These are phyloP conservation scores for Pluvialis apricaria DNA, from an alignment of 2,113 vertebrate genomes.

Conservation along the genomic window DNA sequence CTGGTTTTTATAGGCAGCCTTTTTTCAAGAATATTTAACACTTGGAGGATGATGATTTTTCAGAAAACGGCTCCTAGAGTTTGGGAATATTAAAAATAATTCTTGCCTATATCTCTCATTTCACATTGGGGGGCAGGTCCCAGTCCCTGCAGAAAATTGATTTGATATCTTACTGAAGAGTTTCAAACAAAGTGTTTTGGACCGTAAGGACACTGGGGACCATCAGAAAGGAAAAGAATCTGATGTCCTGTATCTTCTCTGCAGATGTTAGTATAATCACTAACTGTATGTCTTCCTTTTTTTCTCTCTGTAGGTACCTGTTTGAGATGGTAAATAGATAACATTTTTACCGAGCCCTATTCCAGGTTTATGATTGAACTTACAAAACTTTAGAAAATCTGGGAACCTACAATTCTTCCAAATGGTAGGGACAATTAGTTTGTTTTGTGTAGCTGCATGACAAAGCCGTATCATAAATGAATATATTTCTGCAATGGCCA, in stretches of 20 bases:
- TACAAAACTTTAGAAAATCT: conserved; percentile 86
- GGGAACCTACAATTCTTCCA: conserved; percentile 87
- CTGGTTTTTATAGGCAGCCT: neutral
- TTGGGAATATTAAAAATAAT: neutral
- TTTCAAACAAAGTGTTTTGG: neutral
- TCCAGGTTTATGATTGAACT: conserved; percentile 94
- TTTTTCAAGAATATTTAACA: neutral
- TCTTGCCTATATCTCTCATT: neutral
- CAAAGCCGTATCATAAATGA: neutral
- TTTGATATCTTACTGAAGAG: neutral
- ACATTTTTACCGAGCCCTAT: conserved; percentile 96
- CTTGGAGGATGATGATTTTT: neutral
- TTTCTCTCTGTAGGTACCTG: conserved; percentile 86
- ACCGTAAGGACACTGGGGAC: neutral
- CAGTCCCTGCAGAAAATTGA: neutral
- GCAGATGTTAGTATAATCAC: conserved; percentile 15
- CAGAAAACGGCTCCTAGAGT: neutral
- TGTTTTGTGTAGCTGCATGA: conserved; percentile 26
- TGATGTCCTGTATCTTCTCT: conserved; percentile 2
- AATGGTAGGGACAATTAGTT: conserved; percentile 80
- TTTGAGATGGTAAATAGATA: conserved; percentile 97
- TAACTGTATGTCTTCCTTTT: conserved; percentile 32
- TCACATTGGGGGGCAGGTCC: neutral
- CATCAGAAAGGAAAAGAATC: neutral
- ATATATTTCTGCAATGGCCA: neutral